Percentiles rank a stretch among this genome's conserved stretches.
Conservation (phyloP, 1,140 invertebrate genomes). For the Linepithema humile region DNA sequence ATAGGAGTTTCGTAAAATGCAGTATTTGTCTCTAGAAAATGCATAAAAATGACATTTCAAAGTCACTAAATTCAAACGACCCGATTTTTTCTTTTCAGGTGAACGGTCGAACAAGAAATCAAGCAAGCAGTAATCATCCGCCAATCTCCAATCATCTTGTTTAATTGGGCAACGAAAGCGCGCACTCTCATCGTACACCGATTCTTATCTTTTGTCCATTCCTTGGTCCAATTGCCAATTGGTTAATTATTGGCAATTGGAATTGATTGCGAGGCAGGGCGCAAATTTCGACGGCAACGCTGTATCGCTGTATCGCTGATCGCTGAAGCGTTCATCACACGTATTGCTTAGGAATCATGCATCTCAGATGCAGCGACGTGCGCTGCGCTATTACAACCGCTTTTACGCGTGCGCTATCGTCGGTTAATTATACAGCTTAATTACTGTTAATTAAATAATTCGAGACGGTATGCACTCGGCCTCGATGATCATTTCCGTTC, state of each 20-base stretch:
- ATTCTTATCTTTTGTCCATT: constrained; percentile 15
- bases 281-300: constrained; percentile 5
- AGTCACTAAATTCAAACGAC: neutral
- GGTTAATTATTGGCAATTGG: neutral
- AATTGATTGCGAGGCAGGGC: constrained; percentile 49
- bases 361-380: constrained; percentile 27
- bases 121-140: constrained; percentile 71
- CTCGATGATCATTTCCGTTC: constrained; percentile 27
- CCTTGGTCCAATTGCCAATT: constrained; percentile 10
- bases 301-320: neutral
- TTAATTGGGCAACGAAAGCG: constrained; percentile 71
- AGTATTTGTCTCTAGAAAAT: too few relatives aligned
- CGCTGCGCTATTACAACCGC: neutral
- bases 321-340: constrained; percentile 16
- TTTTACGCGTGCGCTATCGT: constrained; percentile 31
- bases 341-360: constrained; percentile 33
- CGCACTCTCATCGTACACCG: constrained; percentile 63
- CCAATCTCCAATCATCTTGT: constrained; percentile 46
- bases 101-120: constrained; percentile 79
- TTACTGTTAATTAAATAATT: constrained; percentile 50
- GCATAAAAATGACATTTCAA: too few relatives aligned
- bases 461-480: constrained; percentile 4
- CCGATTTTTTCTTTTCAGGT: constrained; percentile 65
- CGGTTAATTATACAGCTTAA: constrained; percentile 41
- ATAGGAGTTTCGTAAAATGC: too few relatives aligned